Evolutionary conservation across 1,140 invertebrate genomes (phyloP).

Genomic region (Druon quercuslanigerum): DNA sequence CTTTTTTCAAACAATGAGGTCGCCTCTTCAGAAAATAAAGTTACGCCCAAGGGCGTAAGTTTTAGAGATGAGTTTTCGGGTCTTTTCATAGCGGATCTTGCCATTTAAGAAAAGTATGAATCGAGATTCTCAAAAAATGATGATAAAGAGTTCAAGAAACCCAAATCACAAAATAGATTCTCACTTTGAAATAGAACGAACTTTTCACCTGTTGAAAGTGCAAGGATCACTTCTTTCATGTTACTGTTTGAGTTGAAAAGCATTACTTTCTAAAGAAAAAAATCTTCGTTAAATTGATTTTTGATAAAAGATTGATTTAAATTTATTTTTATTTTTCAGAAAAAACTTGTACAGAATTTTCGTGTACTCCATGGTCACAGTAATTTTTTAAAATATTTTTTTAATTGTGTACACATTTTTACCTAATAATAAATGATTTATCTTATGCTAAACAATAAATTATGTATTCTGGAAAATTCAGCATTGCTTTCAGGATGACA

Average conservation of each 20-base stretch:
- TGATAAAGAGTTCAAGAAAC: neutral
- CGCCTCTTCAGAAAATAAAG: neutral
- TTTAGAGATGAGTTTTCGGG: neutral
- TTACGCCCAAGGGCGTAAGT: neutral
- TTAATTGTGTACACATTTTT: too few species aligned
- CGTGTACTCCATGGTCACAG: too few species aligned
- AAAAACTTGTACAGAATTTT: too few species aligned
- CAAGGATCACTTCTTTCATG: slow-evolving; percentile 15
- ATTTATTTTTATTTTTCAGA: too few species aligned
- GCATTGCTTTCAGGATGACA: too few species aligned
- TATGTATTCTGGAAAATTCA: too few species aligned
- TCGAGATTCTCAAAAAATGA: neutral
- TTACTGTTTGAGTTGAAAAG: neutral
- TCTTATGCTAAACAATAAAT: too few species aligned
- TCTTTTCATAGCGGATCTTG: neutral
- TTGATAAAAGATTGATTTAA: neutral
- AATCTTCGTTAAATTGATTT: neutral
- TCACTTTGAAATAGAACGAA: slow-evolving; percentile 52
- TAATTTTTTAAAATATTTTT: too few species aligned
- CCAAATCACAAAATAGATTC: slow-evolving; percentile 29
- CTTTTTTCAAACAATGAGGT: neutral
- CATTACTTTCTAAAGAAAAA: neutral
- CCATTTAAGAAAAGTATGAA: neutral
- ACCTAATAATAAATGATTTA: too few species aligned
- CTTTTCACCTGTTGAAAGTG: slow-evolving; percentile 62